Evolutionary conservation across 1,140 invertebrate species (phyloP).

Genomic region (Bombus waltoni): DNA sequence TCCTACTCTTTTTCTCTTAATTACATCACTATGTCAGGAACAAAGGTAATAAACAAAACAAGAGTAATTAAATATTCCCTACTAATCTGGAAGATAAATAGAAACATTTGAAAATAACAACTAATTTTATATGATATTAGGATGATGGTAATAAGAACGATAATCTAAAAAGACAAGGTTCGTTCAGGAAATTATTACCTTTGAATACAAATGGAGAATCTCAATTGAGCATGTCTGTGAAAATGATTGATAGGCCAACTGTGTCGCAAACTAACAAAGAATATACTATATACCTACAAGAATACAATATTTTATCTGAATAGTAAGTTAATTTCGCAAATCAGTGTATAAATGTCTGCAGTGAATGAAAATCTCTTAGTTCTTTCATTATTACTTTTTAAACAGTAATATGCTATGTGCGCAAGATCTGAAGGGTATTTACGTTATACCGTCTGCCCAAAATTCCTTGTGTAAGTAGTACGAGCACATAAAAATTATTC

Average conservation of each 20-base stretch:
- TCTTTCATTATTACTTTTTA: constrained; percentile 37
- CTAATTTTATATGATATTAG: constrained; percentile 58
- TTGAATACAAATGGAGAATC: constrained; percentile 82
- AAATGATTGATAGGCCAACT: constrained; percentile 83
- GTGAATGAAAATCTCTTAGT: not conserved
- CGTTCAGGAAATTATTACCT: constrained; percentile 83
- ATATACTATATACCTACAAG: constrained; percentile 85
- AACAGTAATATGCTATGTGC: constrained; percentile 91
- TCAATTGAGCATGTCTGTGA: constrained; percentile 83
- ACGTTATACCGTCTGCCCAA: constrained; percentile 95
- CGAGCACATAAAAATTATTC: not conserved
- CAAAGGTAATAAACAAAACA: constrained; percentile 12
- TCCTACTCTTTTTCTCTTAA: not conserved
- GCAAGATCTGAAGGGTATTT: constrained; percentile 93
- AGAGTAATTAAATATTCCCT: not conserved
- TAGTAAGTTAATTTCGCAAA: constrained; percentile 85
- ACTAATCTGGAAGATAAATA: too few relatives aligned
- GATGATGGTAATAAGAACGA: constrained; percentile 74
- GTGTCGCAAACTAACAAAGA: constrained; percentile 81
- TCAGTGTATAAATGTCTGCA: not conserved
- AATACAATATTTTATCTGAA: constrained; percentile 90
- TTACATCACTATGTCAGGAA: constrained; percentile 31
- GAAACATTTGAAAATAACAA: not conserved
- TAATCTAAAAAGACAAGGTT: constrained; percentile 79
- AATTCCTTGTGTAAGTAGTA: constrained; percentile 87